Evolutionary conservation across 53 echinoderm and acorn worm genomes (phyloP).

Genomic region (Zoroaster sp.): DNA sequence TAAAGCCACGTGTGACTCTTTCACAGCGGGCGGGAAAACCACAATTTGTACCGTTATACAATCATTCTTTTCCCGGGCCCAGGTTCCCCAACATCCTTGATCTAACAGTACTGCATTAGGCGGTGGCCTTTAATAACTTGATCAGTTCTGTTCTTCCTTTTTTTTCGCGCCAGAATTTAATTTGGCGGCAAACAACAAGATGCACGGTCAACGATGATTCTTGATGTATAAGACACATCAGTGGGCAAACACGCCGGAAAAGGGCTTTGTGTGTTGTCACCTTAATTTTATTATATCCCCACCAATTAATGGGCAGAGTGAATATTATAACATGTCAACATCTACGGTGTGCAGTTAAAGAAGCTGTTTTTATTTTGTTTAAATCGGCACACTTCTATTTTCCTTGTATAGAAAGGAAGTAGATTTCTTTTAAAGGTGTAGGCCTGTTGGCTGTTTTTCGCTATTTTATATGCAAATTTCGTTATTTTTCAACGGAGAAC

Average conservation of each 20-base stretch:
- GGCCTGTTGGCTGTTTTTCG: too few relatives aligned
- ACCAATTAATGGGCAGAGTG: conserved; percentile 5
- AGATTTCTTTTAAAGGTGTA: too few relatives aligned
- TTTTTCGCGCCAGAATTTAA: conserved; percentile 48
- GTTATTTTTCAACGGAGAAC: too few relatives aligned
- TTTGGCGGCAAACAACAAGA: conserved; percentile 25
- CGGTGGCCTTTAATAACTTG: conserved; percentile 27
- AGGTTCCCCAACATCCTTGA: conserved; percentile 1
- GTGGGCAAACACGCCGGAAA: not conserved
- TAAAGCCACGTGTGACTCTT: not conserved
- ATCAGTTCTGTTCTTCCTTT: conserved; percentile 7
- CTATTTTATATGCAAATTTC: too few relatives aligned
- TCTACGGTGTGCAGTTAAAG: too few relatives aligned
- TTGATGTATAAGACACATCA: conserved; percentile 1
- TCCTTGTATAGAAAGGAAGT: too few relatives aligned
- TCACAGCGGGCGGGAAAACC: not conserved
- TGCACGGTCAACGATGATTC: conserved; percentile 10
- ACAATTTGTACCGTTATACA: too few relatives aligned
- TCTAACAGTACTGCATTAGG: conserved; percentile 29
- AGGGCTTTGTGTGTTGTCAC: not conserved
- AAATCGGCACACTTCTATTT: too few relatives aligned
- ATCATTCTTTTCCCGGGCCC: too few relatives aligned
- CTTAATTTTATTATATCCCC: conserved; percentile 1
- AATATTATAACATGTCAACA: too few relatives aligned
- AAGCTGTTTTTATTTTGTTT: too few relatives aligned